These are phyloP conservation scores for Ceuthmochares aereus DNA, from an alignment of 2,113 vertebrate species.

Conservation along the genomic window DNA sequence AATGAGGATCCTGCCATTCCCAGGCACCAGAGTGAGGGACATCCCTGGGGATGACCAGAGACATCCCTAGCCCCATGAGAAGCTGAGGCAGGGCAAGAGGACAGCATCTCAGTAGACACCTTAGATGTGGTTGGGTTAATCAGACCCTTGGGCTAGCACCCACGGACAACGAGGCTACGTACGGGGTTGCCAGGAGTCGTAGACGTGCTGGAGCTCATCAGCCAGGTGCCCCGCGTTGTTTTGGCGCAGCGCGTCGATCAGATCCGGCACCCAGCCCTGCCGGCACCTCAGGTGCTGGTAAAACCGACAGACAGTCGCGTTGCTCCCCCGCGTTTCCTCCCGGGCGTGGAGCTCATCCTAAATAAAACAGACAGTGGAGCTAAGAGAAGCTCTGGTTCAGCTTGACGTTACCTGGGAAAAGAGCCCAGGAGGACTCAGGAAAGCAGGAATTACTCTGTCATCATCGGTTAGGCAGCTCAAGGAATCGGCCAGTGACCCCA, in stretches of 20 bases:
- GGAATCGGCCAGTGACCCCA: background rate
- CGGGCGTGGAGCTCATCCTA: conserved; percentile 54
- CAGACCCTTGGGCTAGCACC: accelerated
- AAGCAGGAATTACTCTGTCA: background rate
- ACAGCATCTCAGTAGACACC: accelerated
- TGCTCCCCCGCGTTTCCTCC: conserved; percentile 30
- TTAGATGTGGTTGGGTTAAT: accelerated
- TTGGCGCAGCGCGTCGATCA: background rate
- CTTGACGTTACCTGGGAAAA: background rate
- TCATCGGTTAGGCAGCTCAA: conserved; percentile 37
- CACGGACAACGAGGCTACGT: background rate
- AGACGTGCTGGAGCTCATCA: background rate
- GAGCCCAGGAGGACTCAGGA: background rate
- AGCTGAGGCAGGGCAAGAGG: accelerated
- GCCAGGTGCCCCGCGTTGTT: conserved; percentile 52
- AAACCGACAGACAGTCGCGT: background rate
- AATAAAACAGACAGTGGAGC: background rate
- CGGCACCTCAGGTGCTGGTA: conserved; percentile 53
- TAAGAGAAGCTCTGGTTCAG: background rate
- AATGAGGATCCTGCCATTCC: accelerated
- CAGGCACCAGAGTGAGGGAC: accelerated
- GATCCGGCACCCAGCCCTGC: conserved; percentile 39
- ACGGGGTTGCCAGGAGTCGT: background rate
- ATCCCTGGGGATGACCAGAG: background rate
- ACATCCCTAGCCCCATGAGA: background rate